phyloP scores from a whole-genome alignment of 2,113 vertebrate species.

The Anarrhichthys ocellatus region DNA sequence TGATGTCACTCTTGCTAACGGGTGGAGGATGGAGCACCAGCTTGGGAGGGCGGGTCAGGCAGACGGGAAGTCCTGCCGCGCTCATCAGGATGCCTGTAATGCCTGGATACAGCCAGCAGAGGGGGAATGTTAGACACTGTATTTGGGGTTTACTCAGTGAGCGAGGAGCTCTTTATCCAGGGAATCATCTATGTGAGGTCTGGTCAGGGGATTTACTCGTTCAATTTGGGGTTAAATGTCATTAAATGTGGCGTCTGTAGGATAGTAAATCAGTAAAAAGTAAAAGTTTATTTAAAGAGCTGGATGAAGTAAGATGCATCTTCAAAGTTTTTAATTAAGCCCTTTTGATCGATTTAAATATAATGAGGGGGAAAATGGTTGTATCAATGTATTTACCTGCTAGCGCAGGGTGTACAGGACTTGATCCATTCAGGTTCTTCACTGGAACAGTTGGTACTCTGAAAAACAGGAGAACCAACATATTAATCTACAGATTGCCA shows the following conservation, averaged over 20 bases:
- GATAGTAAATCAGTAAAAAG: neutral
- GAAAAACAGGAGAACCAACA: slow-evolving; percentile 44
- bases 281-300: neutral
- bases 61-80: slow-evolving; percentile 92
- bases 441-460: slow-evolving; percentile 94
- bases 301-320: neutral
- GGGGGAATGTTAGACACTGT: slow-evolving; percentile 4
- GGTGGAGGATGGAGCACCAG: slow-evolving; percentile 94
- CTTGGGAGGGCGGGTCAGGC: slow-evolving; percentile 93
- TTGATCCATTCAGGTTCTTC: slow-evolving; percentile 94
- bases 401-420: slow-evolving; percentile 92
- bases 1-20: slow-evolving; percentile 95
- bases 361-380: neutral
- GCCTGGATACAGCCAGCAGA: slow-evolving; percentile 77
- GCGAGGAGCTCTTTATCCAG: neutral
- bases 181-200: neutral
- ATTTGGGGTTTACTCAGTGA: neutral
- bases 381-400: slow-evolving; percentile 81
- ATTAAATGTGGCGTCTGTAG: neutral
- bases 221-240: neutral
- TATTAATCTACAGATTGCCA: neutral
- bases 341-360: neutral
- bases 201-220: neutral
- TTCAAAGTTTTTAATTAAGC: neutral
- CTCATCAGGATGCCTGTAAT: slow-evolving; percentile 98